These are phyloP conservation scores for Mormyrus lacerda DNA, from an alignment of 2,113 vertebrate genomes.

Conservation along the genomic window DNA sequence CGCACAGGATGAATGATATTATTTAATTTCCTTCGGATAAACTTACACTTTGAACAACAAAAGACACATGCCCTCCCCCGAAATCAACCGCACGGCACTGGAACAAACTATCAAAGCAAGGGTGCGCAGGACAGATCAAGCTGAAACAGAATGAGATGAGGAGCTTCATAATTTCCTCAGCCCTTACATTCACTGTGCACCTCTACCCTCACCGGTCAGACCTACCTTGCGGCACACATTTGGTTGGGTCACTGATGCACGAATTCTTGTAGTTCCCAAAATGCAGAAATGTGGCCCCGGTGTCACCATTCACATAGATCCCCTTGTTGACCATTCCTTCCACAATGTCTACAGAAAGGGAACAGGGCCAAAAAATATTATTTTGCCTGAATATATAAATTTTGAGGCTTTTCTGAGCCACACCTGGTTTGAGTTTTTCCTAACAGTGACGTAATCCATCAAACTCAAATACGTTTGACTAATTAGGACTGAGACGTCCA, in stretches of 20 bases:
- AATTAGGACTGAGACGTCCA: neutral
- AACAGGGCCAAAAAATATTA: conserved; percentile 14
- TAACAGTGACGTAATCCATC: neutral
- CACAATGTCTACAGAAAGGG: conserved; percentile 70
- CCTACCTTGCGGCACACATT: conserved; percentile 83
- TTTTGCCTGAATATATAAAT: neutral
- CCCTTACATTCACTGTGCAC: neutral
- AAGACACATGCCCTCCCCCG: neutral
- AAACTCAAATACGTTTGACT: neutral
- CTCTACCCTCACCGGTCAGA: neutral
- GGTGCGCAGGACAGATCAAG: neutral
- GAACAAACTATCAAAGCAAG: neutral
- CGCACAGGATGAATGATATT: neutral
- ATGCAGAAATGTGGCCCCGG: conserved; percentile 74
- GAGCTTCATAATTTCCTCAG: neutral
- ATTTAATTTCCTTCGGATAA: neutral
- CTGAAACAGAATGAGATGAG: neutral
- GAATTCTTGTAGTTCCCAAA: conserved; percentile 75
- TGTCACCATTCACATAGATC: conserved; percentile 73
- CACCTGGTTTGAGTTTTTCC: neutral
- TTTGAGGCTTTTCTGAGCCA: neutral
- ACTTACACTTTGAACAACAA: neutral
- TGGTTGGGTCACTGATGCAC: conserved; percentile 77
- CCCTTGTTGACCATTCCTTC: conserved; percentile 88
- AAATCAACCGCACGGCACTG: neutral